Conservation (phyloP, 2,797 vertebrate genomes). For the Synaphobranchus kaupii region DNA sequence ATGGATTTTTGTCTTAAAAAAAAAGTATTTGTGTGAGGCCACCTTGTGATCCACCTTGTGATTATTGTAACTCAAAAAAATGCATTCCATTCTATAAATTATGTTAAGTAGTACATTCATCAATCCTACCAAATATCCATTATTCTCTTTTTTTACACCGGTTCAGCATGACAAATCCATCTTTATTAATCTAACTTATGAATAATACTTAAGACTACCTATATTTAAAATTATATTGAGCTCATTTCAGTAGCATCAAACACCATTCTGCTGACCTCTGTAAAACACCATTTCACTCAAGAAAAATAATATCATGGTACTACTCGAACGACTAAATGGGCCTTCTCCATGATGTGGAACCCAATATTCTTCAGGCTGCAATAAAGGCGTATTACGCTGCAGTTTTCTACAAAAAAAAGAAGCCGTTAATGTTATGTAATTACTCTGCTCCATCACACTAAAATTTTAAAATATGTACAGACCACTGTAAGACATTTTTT, state of each 20-base stretch:
- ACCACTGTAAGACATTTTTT: not conserved
- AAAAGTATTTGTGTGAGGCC: constrained; percentile 44
- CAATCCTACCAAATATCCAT: constrained; percentile 15
- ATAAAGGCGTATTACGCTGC: constrained; percentile 79
- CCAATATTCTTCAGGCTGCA: constrained; percentile 74
- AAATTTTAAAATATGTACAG: not conserved
- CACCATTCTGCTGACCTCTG: constrained; percentile 73
- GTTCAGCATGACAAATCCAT: not conserved
- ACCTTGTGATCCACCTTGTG: constrained; percentile 41
- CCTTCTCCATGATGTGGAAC: constrained; percentile 79
- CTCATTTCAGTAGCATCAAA: constrained; percentile 73
- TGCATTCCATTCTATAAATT: constrained; percentile 23
- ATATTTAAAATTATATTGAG: constrained; percentile 57
- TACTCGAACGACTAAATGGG: constrained; percentile 72
- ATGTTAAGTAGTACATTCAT: not conserved
- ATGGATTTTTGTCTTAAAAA: constrained; percentile 44
- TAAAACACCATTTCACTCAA: constrained; percentile 79
- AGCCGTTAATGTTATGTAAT: constrained; percentile 20
- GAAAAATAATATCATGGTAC: constrained; percentile 90
- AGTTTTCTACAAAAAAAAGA: constrained; percentile 46
- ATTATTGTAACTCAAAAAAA: constrained; percentile 44
- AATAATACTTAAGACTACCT: not conserved
- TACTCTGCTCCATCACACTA: not conserved
- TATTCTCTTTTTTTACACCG: constrained; percentile 22
- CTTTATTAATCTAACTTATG: constrained; percentile 9